Conservation (phyloP, 1,140 invertebrate genomes). For the Eufriesea mexicana region DNA sequence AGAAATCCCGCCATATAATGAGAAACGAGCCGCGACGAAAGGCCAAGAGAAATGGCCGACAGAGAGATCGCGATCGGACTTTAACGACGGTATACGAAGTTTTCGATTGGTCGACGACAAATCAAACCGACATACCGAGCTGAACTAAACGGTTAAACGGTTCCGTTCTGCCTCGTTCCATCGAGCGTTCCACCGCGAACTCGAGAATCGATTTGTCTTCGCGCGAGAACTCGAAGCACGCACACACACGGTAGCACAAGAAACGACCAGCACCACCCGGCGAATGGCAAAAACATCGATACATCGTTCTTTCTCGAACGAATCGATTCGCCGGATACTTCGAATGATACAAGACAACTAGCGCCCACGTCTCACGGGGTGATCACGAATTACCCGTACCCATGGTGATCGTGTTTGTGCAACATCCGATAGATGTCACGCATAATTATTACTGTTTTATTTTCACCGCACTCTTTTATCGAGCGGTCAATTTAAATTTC, state of each 20-base stretch:
- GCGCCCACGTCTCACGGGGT: conserved; percentile 73
- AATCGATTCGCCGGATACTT: conserved; percentile 21
- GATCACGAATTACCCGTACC: not conserved
- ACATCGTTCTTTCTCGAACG: conserved; percentile 13
- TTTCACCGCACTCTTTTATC: too few species aligned
- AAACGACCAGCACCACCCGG: conserved; percentile 3
- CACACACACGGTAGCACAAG: not conserved
- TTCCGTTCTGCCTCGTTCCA: conserved; percentile 1
- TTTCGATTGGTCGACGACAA: conserved; percentile 36
- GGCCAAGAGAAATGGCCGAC: conserved; percentile 37
- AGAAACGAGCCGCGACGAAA: conserved; percentile 39
- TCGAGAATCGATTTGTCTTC: conserved; percentile 30
- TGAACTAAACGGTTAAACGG: conserved; percentile 4
- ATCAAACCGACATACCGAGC: conserved; percentile 16
- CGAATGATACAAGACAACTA: conserved; percentile 76
- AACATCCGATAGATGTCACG: not conserved
- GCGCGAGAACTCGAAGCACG: not conserved
- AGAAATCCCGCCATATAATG: conserved; percentile 18
- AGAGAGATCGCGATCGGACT: conserved; percentile 9
- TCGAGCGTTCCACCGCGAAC: not conserved
- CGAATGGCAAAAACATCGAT: not conserved
- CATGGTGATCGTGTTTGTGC: not conserved
- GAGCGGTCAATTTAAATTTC: not conserved
- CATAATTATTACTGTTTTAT: not conserved
- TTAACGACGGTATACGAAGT: conserved; percentile 6